A percentile compares a stretch with the other conserved stretches of the same genome.
Evolutionary conservation across 2,888 invertebrate species (phyloP).

Genomic region (Acleris laterana): DNA sequence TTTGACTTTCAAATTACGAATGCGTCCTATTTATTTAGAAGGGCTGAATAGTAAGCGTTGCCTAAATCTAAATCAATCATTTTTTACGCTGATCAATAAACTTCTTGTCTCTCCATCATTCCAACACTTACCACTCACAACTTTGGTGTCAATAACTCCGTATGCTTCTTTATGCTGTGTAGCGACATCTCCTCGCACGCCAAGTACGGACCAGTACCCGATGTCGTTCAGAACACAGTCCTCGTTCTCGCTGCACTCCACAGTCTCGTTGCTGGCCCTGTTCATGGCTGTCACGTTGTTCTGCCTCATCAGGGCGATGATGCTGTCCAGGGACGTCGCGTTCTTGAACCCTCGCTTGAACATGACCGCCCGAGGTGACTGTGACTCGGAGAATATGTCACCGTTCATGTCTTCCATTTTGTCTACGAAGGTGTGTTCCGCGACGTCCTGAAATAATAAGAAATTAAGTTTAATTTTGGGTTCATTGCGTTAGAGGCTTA

Average conservation of each 20-base stretch:
- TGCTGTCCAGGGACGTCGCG: slow-evolving; percentile 66
- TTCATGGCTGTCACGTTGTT: slow-evolving; percentile 68
- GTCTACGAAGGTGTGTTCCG: slow-evolving; percentile 62
- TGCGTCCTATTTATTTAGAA: no score
- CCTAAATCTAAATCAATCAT: no score
- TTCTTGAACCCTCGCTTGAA: slow-evolving; percentile 69
- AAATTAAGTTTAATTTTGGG: background rate
- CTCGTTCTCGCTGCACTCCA: slow-evolving; percentile 51
- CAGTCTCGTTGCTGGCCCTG: slow-evolving; percentile 51
- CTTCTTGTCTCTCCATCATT: no score
- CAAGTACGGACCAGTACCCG: slow-evolving; percentile 66
- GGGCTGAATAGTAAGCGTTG: no score
- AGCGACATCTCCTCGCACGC: slow-evolving; percentile 70
- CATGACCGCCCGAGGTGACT: slow-evolving; percentile 66
- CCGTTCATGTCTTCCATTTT: slow-evolving; percentile 68
- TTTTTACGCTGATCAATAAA: no score
- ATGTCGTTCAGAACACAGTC: slow-evolving; percentile 60
- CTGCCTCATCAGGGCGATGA: slow-evolving; percentile 71
- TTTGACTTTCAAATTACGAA: no score
- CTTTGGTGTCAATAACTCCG: slow-evolving; percentile 85
- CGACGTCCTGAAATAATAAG: slow-evolving; percentile 66
- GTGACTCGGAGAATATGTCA: slow-evolving; percentile 64
- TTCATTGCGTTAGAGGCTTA: no score
- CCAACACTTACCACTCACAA: slow-evolving; percentile 70
- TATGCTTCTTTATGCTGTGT: slow-evolving; percentile 59